These are phyloP conservation scores for Keiferia lycopersicella DNA, from an alignment of 2,888 invertebrate species.

Conservation along the genomic window DNA sequence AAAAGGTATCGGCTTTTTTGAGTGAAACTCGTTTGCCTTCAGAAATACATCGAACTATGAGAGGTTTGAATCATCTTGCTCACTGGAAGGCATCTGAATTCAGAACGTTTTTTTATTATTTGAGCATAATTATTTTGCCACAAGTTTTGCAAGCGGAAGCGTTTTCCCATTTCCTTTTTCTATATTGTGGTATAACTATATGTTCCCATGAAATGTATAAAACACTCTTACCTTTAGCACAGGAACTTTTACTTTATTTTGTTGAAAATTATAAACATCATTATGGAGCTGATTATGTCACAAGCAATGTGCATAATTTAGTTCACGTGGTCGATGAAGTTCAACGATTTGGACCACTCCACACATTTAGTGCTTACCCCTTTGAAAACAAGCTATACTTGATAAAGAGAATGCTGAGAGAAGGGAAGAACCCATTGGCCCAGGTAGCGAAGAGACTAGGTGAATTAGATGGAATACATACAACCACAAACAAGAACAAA, in stretches of 20 bases:
- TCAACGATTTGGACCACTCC: no score
- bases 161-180: slow-evolving; percentile 24
- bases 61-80: slow-evolving; percentile 25
- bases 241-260: slow-evolving; percentile 30
- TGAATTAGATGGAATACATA: not conserved
- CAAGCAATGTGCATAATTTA: no score
- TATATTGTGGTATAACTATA: slow-evolving; percentile 28
- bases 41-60: slow-evolving; percentile 26
- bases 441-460: slow-evolving; percentile 33
- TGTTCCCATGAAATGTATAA: slow-evolving; percentile 22
- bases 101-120: slow-evolving; percentile 26
- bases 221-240: slow-evolving; percentile 23
- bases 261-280: slow-evolving; percentile 28
- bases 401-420: slow-evolving; percentile 32
- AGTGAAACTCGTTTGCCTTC: slow-evolving; percentile 16
- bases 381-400: slow-evolving; percentile 32
- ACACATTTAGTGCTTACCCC: slow-evolving; percentile 21
- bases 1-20: slow-evolving; percentile 12
- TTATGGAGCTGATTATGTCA: slow-evolving; percentile 31
- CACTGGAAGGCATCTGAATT: slow-evolving; percentile 30
- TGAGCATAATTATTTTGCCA: not conserved
- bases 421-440: slow-evolving; percentile 32
- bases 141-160: slow-evolving; percentile 9
- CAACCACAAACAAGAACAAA: not conserved
- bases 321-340: no score